phyloP scores from a whole-genome alignment of 2,888 invertebrate genomes.

The Metalampra italica region DNA sequence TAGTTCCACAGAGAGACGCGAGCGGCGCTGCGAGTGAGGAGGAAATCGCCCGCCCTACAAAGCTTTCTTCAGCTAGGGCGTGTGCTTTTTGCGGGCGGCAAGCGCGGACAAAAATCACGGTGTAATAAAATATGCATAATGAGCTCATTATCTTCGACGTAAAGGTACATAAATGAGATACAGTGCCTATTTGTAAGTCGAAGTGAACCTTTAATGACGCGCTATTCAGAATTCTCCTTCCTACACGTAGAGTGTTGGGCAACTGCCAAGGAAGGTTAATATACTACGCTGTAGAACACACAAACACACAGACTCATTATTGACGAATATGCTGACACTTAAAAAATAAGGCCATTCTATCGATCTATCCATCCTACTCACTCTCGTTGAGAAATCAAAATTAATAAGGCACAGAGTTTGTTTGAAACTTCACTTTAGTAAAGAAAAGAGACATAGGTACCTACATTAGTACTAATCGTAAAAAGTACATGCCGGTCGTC shows the following conservation, averaged over 20 bases:
- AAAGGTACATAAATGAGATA: conserved; percentile 12
- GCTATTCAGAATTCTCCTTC: conserved; percentile 7
- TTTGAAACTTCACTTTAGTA: too few species aligned
- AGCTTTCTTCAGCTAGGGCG: conserved; percentile 74
- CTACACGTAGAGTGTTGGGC: conserved; percentile 27
- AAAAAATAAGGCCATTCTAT: neutral
- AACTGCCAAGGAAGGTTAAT: conserved; percentile 42
- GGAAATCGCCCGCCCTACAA: conserved; percentile 72
- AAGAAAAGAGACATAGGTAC: too few species aligned
- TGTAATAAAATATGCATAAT: conserved; percentile 34
- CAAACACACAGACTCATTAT: conserved; percentile 28
- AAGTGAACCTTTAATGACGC: conserved; percentile 9
- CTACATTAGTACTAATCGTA: too few species aligned
- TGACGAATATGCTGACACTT: conserved; percentile 1
- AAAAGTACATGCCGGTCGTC: too few species aligned
- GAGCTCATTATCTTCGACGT: conserved; percentile 19
- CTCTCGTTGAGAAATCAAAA: neutral
- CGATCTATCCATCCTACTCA: too few species aligned
- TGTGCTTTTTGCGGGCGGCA: conserved; percentile 63
- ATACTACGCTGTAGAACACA: conserved; percentile 29
- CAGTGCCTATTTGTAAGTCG: conserved; percentile 14
- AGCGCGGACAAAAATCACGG: conserved; percentile 39
- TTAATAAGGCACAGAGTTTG: neutral
- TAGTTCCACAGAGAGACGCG: conserved; percentile 44
- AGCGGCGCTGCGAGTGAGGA: conserved; percentile 57